Percentiles rank a stretch among this genome's conserved stretches.
These are phyloP conservation scores for Psilopsiagon aymara DNA, from an alignment of 2,113 vertebrate genomes.

Conservation along the genomic window DNA sequence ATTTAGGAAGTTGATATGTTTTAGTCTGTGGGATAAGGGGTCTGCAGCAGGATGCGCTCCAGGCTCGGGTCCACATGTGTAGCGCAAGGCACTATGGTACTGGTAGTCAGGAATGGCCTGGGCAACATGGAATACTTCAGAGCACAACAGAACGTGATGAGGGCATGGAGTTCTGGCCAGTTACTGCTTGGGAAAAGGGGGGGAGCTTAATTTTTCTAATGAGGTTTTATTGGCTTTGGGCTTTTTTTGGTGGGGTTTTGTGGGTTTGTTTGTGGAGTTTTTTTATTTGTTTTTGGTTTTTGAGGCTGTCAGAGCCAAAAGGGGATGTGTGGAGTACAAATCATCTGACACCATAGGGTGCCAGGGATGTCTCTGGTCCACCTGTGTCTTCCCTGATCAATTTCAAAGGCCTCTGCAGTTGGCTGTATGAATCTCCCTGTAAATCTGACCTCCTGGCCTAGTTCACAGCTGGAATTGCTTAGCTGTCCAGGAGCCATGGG, in stretches of 20 bases:
- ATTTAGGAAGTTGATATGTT: background rate
- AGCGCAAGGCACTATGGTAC: background rate
- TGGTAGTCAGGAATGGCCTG: background rate
- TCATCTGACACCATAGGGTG: background rate
- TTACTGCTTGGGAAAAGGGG: background rate
- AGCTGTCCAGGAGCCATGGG: background rate
- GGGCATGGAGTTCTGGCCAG: background rate
- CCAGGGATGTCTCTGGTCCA: background rate
- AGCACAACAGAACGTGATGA: background rate
- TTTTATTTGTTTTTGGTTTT: background rate
- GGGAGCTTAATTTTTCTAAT: background rate
- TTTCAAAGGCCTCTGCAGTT: background rate
- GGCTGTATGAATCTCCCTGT: background rate
- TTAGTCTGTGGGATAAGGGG: background rate
- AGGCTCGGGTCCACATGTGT: accelerated
- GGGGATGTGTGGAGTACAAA: background rate
- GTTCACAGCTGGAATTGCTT: background rate
- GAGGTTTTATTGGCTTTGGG: background rate
- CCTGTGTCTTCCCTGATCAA: background rate
- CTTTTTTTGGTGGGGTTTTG: background rate
- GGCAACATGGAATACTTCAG: background rate
- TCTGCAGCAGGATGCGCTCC: background rate
- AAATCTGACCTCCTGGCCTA: background rate
- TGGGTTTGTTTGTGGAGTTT: background rate
- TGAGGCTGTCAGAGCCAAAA: background rate